These are phyloP conservation scores for Bryconaethiops microstoma DNA, from an alignment of 2,797 vertebrate genomes.

Conservation along the genomic window DNA sequence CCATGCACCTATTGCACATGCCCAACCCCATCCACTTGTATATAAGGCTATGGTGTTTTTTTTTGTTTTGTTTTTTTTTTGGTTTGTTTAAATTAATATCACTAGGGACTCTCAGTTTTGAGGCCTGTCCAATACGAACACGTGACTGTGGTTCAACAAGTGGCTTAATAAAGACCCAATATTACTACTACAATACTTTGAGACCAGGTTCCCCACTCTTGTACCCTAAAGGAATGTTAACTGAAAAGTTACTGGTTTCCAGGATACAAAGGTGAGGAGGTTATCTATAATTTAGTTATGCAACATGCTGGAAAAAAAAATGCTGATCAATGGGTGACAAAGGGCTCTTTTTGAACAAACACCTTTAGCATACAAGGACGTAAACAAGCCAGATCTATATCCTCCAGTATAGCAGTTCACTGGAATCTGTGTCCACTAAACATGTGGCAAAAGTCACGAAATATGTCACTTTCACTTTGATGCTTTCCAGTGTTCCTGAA, in stretches of 20 bases:
- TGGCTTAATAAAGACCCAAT: slow-evolving; percentile 82
- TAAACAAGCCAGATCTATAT: slow-evolving; percentile 48
- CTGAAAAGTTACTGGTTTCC: slow-evolving; percentile 19
- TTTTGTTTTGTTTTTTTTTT: slow-evolving; percentile 62
- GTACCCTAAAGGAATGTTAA: slow-evolving; percentile 6
- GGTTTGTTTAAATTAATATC: slow-evolving; percentile 80
- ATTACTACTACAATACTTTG: slow-evolving; percentile 69
- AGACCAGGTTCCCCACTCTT: slow-evolving; percentile 48
- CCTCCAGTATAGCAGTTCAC: slow-evolving; percentile 30
- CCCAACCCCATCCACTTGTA: slow-evolving; percentile 80
- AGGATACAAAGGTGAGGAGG: slow-evolving; percentile 30
- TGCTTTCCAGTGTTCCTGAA: slow-evolving; percentile 30
- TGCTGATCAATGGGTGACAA: slow-evolving; percentile 31
- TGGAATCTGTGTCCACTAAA: not conserved
- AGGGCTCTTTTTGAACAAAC: slow-evolving; percentile 45
- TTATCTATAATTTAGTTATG: slow-evolving; percentile 29
- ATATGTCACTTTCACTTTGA: slow-evolving; percentile 9
- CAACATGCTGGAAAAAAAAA: slow-evolving; percentile 30
- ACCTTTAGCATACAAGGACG: slow-evolving; percentile 9
- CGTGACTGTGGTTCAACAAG: slow-evolving; percentile 79
- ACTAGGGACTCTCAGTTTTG: slow-evolving; percentile 76
- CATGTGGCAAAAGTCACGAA: slow-evolving; percentile 19
- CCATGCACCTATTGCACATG: slow-evolving; percentile 80
- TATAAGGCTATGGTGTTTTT: slow-evolving; percentile 82
- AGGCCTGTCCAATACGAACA: slow-evolving; percentile 77